Base-by-base conservation (phyloP, 2,888 invertebrate species). In the Brachyptera putata region DNA sequence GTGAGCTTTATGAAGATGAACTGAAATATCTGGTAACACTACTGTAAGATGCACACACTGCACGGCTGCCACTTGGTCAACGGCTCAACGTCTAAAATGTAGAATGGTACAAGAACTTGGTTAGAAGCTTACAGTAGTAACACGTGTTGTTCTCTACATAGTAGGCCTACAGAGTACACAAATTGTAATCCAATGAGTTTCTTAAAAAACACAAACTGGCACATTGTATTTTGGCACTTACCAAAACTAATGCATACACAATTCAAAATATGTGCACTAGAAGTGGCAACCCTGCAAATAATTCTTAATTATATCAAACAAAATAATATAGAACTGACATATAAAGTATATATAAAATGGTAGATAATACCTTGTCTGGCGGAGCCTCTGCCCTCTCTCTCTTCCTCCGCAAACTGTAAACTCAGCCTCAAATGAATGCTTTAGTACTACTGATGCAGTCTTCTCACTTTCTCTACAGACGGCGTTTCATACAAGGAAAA, bases 381-480 rank as follows among this genome's bases (percentile, higher is more conserved):
- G 57, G 61, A 55, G 58, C 16, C 56, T 49, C 26, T 36, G 58
- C 58, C 61, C 48, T 62, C 63, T 62, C 63, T 62, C 48, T 61
- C 61, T 63, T 62, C 63, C 61, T 60, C 60, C 49, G 61, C 61
- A 63, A 64, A 63, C 64, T 64, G 64, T 64, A 65, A 65, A 65
- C 64, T 64, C 65, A 63, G 65, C 65, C 64, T 65, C 65, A 65
- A 65, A 65, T 63, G 65, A 63, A 64, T 65, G 64, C 64, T 64
- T 63, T 65, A 65, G 65, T 61, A 63, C 63, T 65, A 65, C 62
- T 60, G 63, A 49, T 61, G 63, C 60, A 58, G 60, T 65, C 65
- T 65, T 63, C 63, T 61, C 53, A 59, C 63, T 65, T 58, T 58
- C 34, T 30, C 30, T 30, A 30, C 30, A 30, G 30, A 30, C 30